phyloP scores from a whole-genome alignment of 92 coral and sea anemone genomes.

The Porites rus region DNA sequence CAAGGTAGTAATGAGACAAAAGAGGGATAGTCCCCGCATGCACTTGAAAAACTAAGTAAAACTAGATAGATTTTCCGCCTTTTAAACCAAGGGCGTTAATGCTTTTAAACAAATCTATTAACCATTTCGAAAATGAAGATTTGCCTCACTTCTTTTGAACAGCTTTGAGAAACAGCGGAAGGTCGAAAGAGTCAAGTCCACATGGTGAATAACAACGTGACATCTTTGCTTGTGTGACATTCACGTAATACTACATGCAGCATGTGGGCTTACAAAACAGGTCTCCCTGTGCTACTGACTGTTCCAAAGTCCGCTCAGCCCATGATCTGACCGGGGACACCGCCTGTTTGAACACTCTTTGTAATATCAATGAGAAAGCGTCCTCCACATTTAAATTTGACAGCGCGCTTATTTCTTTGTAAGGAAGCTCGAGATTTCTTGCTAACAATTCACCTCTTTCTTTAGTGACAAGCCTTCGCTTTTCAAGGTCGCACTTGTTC shows the following conservation, averaged over 20 bases:
- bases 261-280: conserved; percentile 1
- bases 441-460: conserved; percentile 88
- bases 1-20: too few relatives aligned
- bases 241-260: not conserved
- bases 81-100: not conserved
- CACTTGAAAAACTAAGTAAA: too few relatives aligned
- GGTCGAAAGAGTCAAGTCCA: not conserved
- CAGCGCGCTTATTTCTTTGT: conserved; percentile 91
- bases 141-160: not conserved
- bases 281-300: not conserved
- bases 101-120: too few relatives aligned
- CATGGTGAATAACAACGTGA: not conserved
- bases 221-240: not conserved
- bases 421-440: conserved; percentile 64
- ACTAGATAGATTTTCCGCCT: not conserved
- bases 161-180: not conserved
- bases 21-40: too few relatives aligned
- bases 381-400: conserved; percentile 84
- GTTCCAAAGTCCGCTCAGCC: not conserved
- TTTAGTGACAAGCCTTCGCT: conserved; percentile 69
- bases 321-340: conserved; percentile 5
- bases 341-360: conserved; percentile 81
- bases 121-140: not conserved
- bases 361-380: conserved; percentile 76
- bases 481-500: conserved; percentile 91